Conservation (phyloP, 2,888 invertebrate species). For the Ypsolopha scabrella region DNA sequence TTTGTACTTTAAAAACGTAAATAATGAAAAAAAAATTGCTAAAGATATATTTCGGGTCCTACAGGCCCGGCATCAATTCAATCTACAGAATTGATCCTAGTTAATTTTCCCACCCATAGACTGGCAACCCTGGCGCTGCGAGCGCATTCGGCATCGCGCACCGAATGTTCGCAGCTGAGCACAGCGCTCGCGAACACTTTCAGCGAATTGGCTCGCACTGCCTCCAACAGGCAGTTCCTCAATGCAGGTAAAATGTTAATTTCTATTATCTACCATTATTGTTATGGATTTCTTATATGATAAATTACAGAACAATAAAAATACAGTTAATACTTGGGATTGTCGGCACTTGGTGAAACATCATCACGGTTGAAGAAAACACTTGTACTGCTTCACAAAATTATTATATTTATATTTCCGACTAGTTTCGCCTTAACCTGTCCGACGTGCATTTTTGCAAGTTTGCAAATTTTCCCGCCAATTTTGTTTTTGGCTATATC, state of each 20-base stretch:
- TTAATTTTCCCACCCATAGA: conserved; percentile 17
- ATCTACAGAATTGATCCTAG: not conserved
- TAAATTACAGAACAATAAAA: not conserved
- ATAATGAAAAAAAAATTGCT: not conserved
- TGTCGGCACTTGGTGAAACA: not conserved
- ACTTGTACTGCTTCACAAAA: too few relatives aligned
- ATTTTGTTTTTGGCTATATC: too few relatives aligned
- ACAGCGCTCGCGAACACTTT: conserved; percentile 54
- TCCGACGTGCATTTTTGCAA: too few relatives aligned
- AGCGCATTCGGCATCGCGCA: conserved; percentile 44
- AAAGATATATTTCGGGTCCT: too few relatives aligned
- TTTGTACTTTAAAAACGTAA: too few relatives aligned
- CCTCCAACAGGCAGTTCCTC: conserved; percentile 31
- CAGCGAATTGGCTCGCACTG: conserved; percentile 53
- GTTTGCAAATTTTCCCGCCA: too few relatives aligned
- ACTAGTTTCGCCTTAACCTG: too few relatives aligned
- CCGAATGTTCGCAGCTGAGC: conserved; percentile 46
- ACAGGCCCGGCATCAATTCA: too few relatives aligned
- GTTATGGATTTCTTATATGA: not conserved
- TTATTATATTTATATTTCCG: too few relatives aligned
- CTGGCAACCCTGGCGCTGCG: conserved; percentile 50
- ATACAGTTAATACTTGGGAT: not conserved
- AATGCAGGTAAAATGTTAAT: not conserved
- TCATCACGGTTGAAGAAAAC: too few relatives aligned
- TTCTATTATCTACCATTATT: not conserved